Evolutionary conservation across 2,888 invertebrate genomes (phyloP).

Genomic region (Pocota personata): DNA sequence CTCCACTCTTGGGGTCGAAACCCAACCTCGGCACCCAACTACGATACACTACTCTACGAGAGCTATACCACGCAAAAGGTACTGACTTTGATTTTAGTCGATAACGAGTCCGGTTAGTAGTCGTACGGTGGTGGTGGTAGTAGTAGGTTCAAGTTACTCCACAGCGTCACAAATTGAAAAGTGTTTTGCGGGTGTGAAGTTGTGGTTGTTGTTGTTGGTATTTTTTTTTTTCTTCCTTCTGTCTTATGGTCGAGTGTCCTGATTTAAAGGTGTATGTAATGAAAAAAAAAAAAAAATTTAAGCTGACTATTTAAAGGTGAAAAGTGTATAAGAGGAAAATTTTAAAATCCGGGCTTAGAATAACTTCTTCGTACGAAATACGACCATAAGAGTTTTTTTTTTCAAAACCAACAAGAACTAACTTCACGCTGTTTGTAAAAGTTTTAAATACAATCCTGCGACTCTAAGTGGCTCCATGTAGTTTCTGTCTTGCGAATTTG

Average conservation of each 20-base stretch:
- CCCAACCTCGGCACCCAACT: conserved; percentile 28
- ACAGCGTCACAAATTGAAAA: conserved; percentile 55
- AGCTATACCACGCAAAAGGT: conserved; percentile 65
- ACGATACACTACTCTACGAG: conserved; percentile 27
- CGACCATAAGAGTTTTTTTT: background rate
- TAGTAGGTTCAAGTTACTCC: conserved; percentile 67
- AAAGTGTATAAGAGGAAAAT: background rate
- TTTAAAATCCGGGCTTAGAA: background rate
- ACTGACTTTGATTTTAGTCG: conserved; percentile 73
- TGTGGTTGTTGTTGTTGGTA: conserved; percentile 42
- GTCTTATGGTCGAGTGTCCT: conserved; percentile 18
- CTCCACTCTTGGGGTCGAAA: conserved; percentile 54
- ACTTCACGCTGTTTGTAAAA: background rate
- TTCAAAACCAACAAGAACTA: background rate
- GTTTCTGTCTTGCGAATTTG: background rate
- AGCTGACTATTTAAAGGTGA: conserved; percentile 15
- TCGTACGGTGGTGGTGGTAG: conserved; percentile 71
- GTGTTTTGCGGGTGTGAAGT: conserved; percentile 63
- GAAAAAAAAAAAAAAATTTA: background rate
- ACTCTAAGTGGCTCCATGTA: background rate
- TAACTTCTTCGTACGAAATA: background rate
- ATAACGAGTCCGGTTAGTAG: conserved; percentile 74
- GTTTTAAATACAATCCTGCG: background rate
- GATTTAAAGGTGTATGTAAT: background rate
- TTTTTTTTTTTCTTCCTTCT: background rate